Base-by-base conservation (phyloP, 2,113 vertebrate species). In the Halichoeres trimaculatus region DNA sequence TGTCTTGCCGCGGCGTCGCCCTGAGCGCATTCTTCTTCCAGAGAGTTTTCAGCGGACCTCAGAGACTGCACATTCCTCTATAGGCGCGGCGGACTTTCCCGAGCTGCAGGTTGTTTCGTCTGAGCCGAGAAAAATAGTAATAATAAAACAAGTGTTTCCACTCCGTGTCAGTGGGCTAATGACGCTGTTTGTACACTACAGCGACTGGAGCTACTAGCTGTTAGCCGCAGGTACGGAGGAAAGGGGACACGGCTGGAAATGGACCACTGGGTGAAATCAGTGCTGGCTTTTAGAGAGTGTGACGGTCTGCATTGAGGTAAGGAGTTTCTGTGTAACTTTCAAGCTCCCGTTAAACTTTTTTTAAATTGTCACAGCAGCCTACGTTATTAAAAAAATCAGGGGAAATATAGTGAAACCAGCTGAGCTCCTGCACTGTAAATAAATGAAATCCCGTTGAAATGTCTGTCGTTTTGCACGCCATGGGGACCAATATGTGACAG, bases 271-370 rank as follows among this genome's bases (percentile, higher is more conserved):
- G 47, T 55, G 77, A 57, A 48, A 43, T 10, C 62, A 38, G 54
- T 63, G 83, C 58, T 43, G 16, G 19, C 35, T 43, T 56, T 17
- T 81, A 40, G 34, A 67, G 72, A 75, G 76, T 52, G 51, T 76
- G 88, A 88, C 77, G 16, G 68, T 34, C 64, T 52, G 54, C 68
- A 48, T 66, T 30, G 43, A 89, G 89, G 91, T 91, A 60, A 73
- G 72, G 1, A 55, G 20, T 45, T 3, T 63, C 2, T 34, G 1
- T 45, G 1, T 48, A 8, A 62, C 12, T 24, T n/a, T 1, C 3
- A 35, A 40, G 24, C 38, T 53, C 13, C 17, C 53, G 2, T 70
- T 22, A 7, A 26, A 52, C 8, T 7, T 24, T 16, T 1, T 10
- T 16, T n/a, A 2, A 10, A 2, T 24, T 38, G 13, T 8, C 10